A percentile compares a stretch with the other conserved stretches of the same genome.
Evolutionary conservation across 2,797 vertebrate species (phyloP).

Genomic region (Clarias laeviceps): DNA sequence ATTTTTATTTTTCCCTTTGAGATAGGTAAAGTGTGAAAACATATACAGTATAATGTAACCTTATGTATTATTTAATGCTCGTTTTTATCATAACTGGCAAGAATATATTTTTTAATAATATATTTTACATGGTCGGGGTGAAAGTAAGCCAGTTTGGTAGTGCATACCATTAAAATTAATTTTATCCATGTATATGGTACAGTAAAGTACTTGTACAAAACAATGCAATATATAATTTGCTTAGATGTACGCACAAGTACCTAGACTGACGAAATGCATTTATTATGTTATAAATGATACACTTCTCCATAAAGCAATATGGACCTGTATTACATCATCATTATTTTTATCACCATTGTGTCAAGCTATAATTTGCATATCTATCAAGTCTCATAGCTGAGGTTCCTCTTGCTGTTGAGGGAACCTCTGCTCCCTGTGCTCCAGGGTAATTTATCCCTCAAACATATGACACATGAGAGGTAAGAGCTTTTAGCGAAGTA

Average conservation of each 20-base stretch:
- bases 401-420: background rate
- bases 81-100: background rate
- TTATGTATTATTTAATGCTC: no score
- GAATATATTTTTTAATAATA: background rate
- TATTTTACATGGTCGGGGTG: no score
- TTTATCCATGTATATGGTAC: background rate
- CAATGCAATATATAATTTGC: background rate
- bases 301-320: background rate
- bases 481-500: background rate
- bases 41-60: no score
- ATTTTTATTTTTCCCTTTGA: background rate
- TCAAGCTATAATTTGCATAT: background rate
- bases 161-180: no score
- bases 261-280: background rate
- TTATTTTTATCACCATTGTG: background rate
- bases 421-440: conserved; percentile 1
- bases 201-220: background rate
- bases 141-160: no score
- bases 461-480: background rate
- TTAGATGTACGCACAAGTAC: background rate
- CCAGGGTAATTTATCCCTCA: conserved; percentile 1
- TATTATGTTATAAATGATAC: background rate
- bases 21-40: background rate
- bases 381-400: background rate
- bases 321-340: background rate